Conservation (phyloP, 2,797 vertebrate species). For the Parauchenoglanis punctatus region DNA sequence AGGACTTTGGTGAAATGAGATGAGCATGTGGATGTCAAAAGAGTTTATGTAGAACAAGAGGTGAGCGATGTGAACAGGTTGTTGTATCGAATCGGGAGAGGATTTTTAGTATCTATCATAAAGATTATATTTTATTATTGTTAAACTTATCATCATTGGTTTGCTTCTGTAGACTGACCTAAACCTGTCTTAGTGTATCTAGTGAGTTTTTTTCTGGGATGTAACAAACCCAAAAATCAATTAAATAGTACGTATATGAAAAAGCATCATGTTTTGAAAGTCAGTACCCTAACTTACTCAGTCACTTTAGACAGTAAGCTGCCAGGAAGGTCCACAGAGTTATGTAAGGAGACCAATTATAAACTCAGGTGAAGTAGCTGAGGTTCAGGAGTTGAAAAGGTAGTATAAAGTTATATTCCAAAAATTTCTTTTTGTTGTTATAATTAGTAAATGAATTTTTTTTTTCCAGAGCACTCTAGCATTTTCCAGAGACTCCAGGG, state of each 20-base stretch:
- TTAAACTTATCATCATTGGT: not conserved
- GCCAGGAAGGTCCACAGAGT: not conserved
- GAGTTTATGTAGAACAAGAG: conserved; percentile 59
- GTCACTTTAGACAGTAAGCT: not conserved
- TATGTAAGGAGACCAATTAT: not conserved
- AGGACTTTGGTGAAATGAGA: conserved; percentile 73
- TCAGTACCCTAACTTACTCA: not conserved
- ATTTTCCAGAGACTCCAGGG: not conserved
- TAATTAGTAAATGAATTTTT: not conserved
- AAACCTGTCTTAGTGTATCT: not conserved
- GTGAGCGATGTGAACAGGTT: conserved; percentile 43
- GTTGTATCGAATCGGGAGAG: conserved; percentile 54
- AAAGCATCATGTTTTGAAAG: not conserved
- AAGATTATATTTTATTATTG: not conserved
- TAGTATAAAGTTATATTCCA: not conserved
- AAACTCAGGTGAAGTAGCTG: not conserved
- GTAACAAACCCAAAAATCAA: too few species aligned
- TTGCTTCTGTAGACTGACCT: not conserved
- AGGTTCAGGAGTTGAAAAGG: not conserved
- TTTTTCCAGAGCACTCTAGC: not conserved
- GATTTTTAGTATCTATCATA: not conserved
- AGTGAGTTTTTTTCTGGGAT: not conserved
- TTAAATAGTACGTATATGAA: not conserved
- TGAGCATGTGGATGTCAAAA: conserved; percentile 73
- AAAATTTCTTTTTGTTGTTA: not conserved